phyloP scores from a whole-genome alignment of 2,113 vertebrate species.

The Typhlomys cinereus region DNA sequence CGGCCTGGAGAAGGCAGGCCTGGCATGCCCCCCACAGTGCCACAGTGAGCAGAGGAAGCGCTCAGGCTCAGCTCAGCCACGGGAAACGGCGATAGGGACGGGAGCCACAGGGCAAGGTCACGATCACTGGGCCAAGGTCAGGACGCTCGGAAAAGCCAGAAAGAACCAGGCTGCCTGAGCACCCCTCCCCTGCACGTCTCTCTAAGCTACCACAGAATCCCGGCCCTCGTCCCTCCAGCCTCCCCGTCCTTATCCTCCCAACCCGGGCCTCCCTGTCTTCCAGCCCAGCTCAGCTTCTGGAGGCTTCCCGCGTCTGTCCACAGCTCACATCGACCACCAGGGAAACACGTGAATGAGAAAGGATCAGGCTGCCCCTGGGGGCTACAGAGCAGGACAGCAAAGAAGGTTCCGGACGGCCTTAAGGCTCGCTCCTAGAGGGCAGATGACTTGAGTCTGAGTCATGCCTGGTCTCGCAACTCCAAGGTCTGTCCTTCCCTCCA shows the following conservation, averaged over 20 bases:
- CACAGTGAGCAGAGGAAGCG: too few species aligned
- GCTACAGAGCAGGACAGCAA: accelerated
- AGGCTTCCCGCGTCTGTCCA: neutral
- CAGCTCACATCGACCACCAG: neutral
- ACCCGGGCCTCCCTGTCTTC: too few species aligned
- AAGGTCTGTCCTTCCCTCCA: neutral
- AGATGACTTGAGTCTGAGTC: neutral
- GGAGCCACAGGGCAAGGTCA: neutral
- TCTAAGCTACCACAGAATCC: neutral
- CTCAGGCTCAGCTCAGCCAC: neutral
- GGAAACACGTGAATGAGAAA: neutral
- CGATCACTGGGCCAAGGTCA: neutral
- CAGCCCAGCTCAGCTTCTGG: neutral
- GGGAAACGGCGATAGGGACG: neutral
- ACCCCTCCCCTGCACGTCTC: too few species aligned
- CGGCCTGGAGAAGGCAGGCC: too few species aligned
- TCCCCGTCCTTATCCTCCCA: too few species aligned
- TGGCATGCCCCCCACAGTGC: too few species aligned
- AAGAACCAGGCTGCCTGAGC: neutral
- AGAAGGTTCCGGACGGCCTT: neutral
- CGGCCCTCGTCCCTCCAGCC: neutral
- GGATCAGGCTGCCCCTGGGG: neutral
- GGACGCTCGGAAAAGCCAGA: neutral
- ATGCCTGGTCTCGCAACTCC: neutral
- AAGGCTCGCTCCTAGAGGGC: neutral